phyloP scores from a whole-genome alignment of 1,140 invertebrate species.

The Drosophila triauraria region DNA sequence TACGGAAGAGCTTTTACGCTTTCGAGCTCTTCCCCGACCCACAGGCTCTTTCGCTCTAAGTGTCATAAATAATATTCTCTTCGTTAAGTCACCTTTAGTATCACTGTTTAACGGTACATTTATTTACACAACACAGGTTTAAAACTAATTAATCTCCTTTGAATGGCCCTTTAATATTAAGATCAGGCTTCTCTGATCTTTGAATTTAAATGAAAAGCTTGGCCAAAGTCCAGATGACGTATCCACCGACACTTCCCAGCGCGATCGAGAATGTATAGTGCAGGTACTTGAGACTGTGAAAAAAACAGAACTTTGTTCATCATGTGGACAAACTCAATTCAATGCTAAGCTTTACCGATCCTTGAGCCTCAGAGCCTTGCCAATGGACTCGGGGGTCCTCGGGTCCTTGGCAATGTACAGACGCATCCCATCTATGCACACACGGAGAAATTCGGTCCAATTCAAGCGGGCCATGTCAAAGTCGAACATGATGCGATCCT shows the following conservation, averaged over 20 bases:
- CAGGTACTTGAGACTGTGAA: conserved; percentile 2
- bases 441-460: conserved; percentile 88
- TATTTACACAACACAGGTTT: background rate
- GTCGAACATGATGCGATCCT: conserved; percentile 88
- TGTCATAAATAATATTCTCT: background rate
- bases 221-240: conserved; percentile 1
- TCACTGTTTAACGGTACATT: background rate
- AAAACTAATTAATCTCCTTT: background rate
- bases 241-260: background rate
- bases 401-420: conserved; percentile 90
- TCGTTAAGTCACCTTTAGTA: too few relatives aligned
- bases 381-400: conserved; percentile 86
- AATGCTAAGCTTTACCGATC: conserved; percentile 6
- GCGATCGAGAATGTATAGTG: conserved; percentile 3
- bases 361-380: conserved; percentile 45
- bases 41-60: too few relatives aligned
- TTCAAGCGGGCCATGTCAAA: conserved; percentile 89
- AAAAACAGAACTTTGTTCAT: too few relatives aligned
- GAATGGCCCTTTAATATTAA: too few relatives aligned
- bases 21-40: too few relatives aligned
- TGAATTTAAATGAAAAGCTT: background rate
- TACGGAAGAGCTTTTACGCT: too few relatives aligned
- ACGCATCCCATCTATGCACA: conserved; percentile 88
- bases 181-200: too few relatives aligned
- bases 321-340: background rate